Conservation (phyloP, 2,797 vertebrate species). For the Myotis daubentonii region DNA sequence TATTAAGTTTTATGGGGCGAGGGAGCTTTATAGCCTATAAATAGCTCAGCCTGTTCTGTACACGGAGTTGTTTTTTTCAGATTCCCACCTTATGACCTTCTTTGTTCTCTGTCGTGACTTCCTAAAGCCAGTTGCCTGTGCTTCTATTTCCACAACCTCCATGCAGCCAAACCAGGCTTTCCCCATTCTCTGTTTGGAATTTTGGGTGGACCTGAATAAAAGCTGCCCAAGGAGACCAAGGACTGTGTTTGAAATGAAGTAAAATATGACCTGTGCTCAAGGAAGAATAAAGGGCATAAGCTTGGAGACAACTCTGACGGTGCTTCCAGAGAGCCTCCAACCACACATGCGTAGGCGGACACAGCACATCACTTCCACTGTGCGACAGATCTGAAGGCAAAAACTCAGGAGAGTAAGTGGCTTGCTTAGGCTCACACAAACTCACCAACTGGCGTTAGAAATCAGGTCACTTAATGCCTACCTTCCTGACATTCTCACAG, state of each 20-base stretch:
- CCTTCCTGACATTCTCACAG: background rate
- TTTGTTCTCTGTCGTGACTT: constrained; percentile 48
- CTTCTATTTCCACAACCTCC: background rate
- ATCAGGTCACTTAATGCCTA: background rate
- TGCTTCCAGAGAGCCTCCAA: too few relatives aligned
- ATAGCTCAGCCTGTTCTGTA: constrained; percentile 15
- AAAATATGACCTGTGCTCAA: background rate
- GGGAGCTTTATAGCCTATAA: constrained; percentile 55
- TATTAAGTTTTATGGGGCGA: constrained; percentile 60
- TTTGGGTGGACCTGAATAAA: background rate
- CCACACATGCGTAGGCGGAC: background rate
- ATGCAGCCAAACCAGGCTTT: background rate
- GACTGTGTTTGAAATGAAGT: background rate
- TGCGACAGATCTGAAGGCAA: background rate
- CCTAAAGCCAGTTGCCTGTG: background rate
- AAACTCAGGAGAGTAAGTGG: background rate
- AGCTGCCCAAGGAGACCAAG: background rate
- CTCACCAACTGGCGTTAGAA: background rate
- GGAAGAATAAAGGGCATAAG: background rate
- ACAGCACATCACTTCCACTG: background rate
- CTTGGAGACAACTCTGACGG: background rate
- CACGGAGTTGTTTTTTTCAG: constrained; percentile 7
- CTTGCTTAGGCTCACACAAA: background rate
- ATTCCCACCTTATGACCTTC: background rate
- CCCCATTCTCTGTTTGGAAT: background rate